Base-by-base conservation (phyloP, 2,113 vertebrate species). In the Myiozetetes cayanensis region DNA sequence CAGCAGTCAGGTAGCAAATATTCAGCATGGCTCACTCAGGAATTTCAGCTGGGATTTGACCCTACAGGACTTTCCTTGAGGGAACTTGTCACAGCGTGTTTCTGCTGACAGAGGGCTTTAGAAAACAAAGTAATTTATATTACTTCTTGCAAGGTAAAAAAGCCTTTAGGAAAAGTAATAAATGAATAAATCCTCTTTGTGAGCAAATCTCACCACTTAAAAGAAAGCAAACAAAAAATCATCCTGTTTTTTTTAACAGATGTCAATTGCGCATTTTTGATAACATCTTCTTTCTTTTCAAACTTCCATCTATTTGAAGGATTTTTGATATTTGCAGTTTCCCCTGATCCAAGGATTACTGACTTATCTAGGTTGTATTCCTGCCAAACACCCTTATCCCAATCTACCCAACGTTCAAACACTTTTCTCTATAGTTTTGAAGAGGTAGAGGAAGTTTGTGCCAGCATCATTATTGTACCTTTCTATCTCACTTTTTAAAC, bases 21-120 rank as follows among this genome's bases (percentile, higher is more conserved):
- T 50, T 87, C 85, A 87, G 35, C 65, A 5, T 59, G 83, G 90
- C 76, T 95, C 83, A 44, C 80, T 86, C 72, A 93, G 94, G 94
- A 95, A 96, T 97, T 95, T 92, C 87, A 91, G 41, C 80, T 94
- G 87, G 22, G 93, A 90, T 89, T 89, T 94, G 80, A 94, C 86
- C 61, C 91, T 90, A 61, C 80, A 96, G 89, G 93, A 91, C 77
- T 94, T 96, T 68, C 52, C 89, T 68, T 41, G 11, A 21, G 62
- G 80, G 52, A 91, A 78, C 91, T 75, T 92, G 95, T 87, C 62
- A 37, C 3, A 13, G 74, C 93, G 7, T 65, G 96, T 89, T 94
- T 92, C 65, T 8, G 4, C 68, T 94, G 68, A 87, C 76, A 89
- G 76, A 52, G 8, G n/a, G 50, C 28, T 92, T 95, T 61, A 74